Percentiles rank a stretch among this genome's conserved stretches.
Conservation (phyloP, 2,797 vertebrate genomes). For the Amazonetta brasiliensis region DNA sequence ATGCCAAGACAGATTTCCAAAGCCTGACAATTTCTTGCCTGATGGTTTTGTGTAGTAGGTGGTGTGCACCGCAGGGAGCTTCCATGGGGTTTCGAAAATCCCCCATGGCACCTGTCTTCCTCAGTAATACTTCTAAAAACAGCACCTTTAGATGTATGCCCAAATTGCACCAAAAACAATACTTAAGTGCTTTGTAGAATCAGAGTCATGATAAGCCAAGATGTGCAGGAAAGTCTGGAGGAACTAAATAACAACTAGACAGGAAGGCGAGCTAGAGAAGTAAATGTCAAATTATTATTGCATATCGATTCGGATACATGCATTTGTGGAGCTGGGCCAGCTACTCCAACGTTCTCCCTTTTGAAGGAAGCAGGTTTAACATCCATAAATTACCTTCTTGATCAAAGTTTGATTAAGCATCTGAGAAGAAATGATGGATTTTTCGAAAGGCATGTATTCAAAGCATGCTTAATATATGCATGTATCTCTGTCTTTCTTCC, state of each 20-base stretch:
- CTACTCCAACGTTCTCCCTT: neutral
- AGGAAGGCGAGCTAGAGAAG: neutral
- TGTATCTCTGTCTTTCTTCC: neutral
- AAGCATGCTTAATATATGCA: conserved; percentile 8
- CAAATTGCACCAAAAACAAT: neutral
- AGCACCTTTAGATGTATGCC: neutral
- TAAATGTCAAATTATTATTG: neutral
- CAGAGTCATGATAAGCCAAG: neutral
- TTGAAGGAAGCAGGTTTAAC: neutral
- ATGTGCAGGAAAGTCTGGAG: neutral
- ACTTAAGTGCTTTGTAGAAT: neutral
- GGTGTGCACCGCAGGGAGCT: neutral
- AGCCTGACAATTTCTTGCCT: neutral
- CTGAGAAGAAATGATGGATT: conserved; percentile 14
- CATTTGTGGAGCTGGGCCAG: neutral
- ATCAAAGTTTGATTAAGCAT: conserved; percentile 34
- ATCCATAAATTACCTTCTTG: conserved; percentile 9
- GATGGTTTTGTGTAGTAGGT: neutral
- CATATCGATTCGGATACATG: neutral
- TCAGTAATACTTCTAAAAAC: neutral
- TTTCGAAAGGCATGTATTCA: conserved; percentile 35
- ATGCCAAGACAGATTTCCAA: neutral
- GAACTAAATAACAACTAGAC: neutral
- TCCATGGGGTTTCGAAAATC: neutral
- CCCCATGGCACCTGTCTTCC: neutral